These are phyloP conservation scores for Chironomus striatipennis DNA, from an alignment of 1,140 invertebrate species.

Conservation along the genomic window DNA sequence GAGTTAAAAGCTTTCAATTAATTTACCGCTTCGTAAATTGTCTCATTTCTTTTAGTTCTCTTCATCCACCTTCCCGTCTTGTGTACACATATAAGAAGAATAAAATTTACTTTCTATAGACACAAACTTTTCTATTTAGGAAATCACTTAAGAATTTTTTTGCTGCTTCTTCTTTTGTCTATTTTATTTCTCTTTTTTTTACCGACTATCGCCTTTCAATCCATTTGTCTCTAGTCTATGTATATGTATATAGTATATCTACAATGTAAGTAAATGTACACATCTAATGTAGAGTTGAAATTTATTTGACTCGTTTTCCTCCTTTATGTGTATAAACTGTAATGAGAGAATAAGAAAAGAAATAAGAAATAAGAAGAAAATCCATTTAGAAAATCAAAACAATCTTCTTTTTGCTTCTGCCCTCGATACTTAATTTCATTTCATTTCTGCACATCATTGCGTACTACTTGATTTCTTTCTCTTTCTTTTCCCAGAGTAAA, in stretches of 20 bases:
- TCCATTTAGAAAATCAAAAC: slow-evolving; percentile 23
- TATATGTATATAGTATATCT: too few species aligned
- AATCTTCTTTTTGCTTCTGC: not conserved
- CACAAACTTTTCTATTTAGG: not conserved
- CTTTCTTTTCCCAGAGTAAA: too few species aligned
- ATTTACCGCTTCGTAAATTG: slow-evolving; percentile 12
- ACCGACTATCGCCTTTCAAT: slow-evolving; percentile 12
- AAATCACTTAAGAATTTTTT: slow-evolving; percentile 1
- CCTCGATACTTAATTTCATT: not conserved
- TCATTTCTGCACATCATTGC: slow-evolving; percentile 12
- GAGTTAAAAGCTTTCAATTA: slow-evolving; percentile 7
- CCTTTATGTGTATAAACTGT: not conserved
- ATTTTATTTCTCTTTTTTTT: not conserved
- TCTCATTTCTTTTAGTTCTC: not conserved
- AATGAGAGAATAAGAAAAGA: slow-evolving; percentile 11
- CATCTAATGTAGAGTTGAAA: not conserved
- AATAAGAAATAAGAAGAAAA: too few species aligned
- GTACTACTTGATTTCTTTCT: too few species aligned
- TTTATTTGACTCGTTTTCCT: not conserved
- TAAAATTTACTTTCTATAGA: not conserved
- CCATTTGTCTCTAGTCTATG: not conserved
- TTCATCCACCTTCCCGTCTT: not conserved
- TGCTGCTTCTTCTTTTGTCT: not conserved
- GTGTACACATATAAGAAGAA: too few species aligned
- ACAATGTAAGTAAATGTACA: not conserved